Evolutionary conservation across 2,797 vertebrate genomes (phyloP), one percentile per base, ranked within the genome.

Genomic region (Hoplostethus atlanticus): DNA sequence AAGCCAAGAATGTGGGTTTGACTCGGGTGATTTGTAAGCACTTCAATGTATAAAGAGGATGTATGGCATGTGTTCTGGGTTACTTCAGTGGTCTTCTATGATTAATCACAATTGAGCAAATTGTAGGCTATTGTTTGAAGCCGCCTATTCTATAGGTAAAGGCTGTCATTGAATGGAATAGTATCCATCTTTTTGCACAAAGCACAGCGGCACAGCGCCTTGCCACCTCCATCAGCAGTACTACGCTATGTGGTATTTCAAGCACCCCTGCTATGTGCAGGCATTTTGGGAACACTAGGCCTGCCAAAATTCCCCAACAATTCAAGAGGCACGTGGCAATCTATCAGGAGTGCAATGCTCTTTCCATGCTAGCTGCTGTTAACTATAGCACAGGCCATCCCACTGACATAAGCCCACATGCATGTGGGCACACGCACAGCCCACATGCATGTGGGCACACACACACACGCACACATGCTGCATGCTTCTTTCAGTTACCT

Each of bases 221-320:
- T 66, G 9, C 0, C 9, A 51, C 63, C 55, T 67, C 60, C 53
- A 64, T 57, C 81, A 65, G 67, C 77, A 69, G 48, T 71, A 50
- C 79, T 81, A 69, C 25, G 47, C 65, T 68, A 54, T 61, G 81
- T 81, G 83, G 83, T 81, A 90, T 92, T 90, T 82, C 25, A 79
- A 75, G 78, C 85, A 74, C 61, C 80, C 48, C 56, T 6, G 74
- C 83, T 85, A 84, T 91, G 87, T 84, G 76, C 12, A 54, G 64
- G 76, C 76, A 71, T 86, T 86, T 85, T 67, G 76, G 81, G 83
- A 89, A 78, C 25, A 42, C 79, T 76, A 57, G 68, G 16, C 71
- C 85, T 88, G 88, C 84, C 80, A 78, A 70, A 79, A 87, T 86
- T 79, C 83, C 68, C 73, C 75, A 77, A 75, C 83, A 72, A 50